These are phyloP conservation scores for Cremastinae sp. DNA, from an alignment of 2,888 invertebrate genomes.

Conservation along the genomic window DNA sequence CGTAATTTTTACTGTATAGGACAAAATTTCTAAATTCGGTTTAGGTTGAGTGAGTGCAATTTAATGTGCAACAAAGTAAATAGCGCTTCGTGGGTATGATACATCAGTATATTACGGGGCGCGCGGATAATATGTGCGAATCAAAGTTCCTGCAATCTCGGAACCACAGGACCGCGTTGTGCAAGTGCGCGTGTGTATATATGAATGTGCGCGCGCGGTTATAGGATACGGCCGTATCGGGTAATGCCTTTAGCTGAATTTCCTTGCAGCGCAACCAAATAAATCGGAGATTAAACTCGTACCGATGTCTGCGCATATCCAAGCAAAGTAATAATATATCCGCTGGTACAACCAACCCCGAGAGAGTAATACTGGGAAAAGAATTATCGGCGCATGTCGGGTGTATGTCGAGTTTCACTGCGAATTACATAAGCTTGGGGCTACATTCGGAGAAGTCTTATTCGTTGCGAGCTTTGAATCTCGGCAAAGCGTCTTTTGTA, in stretches of 20 bases:
- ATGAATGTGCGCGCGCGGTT: too few species aligned
- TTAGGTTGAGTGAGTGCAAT: too few species aligned
- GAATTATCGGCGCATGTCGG: conserved; percentile 45
- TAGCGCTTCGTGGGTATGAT: not conserved
- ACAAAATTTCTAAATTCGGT: too few species aligned
- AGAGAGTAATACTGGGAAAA: conserved; percentile 29
- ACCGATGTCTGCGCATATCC: conserved; percentile 22
- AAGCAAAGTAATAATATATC: conserved; percentile 29
- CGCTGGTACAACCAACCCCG: conserved; percentile 47
- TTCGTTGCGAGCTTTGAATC: too few species aligned
- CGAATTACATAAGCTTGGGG: too few species aligned
- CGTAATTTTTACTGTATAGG: too few species aligned
- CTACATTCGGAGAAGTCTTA: too few species aligned
- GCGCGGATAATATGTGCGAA: conserved; percentile 21
- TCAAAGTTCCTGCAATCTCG: conserved; percentile 24
- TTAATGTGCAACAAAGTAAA: too few species aligned
- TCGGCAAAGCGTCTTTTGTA: too few species aligned
- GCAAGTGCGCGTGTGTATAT: conserved; percentile 45
- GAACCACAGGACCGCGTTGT: conserved; percentile 48
- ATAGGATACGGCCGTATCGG: conserved; percentile 31
- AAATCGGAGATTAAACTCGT: conserved; percentile 56
- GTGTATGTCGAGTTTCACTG: too few species aligned
- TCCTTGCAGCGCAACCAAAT: too few species aligned
- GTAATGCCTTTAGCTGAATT: too few species aligned
- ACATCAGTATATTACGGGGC: not conserved